A percentile compares a stretch with the other conserved stretches of the same genome.
These are phyloP conservation scores for Stomatorhinus walkeri DNA, from an alignment of 2,797 vertebrate species.

Conservation along the genomic window DNA sequence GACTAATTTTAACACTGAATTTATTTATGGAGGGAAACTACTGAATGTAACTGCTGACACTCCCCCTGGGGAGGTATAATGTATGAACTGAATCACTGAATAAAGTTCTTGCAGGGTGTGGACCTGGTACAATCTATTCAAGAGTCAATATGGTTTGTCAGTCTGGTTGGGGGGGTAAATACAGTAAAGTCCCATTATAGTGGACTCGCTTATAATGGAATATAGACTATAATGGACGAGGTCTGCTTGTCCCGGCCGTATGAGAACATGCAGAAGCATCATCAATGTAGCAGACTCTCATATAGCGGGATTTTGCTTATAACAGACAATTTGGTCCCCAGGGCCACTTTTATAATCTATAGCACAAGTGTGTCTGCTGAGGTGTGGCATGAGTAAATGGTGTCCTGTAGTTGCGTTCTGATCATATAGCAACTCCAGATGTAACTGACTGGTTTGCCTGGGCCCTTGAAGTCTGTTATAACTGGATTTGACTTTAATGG, in stretches of 20 bases:
- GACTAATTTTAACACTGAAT: slow-evolving; percentile 4
- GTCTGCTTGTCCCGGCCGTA: too few relatives aligned
- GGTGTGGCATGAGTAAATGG: neutral
- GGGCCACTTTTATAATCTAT: neutral
- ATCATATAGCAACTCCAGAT: too few relatives aligned
- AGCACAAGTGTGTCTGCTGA: neutral
- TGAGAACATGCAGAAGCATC: neutral
- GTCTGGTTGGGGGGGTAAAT: neutral
- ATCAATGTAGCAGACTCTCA: neutral
- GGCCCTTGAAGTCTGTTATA: too few relatives aligned
- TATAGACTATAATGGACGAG: neutral
- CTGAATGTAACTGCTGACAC: slow-evolving; percentile 5
- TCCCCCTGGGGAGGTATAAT: neutral
- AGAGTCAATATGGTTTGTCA: neutral
- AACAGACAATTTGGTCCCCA: too few relatives aligned
- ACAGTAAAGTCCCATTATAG: too few relatives aligned
- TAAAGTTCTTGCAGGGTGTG: neutral
- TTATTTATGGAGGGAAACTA: slow-evolving; percentile 25
- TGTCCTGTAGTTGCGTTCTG: neutral
- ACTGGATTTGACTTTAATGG: neutral
- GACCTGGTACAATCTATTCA: neutral
- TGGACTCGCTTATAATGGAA: too few relatives aligned
- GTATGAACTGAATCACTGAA: neutral
- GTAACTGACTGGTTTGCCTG: too few relatives aligned
- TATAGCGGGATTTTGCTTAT: too few relatives aligned